These are phyloP conservation scores for cattle (Bos taurus) DNA, from an alignment of 2,113 vertebrate genomes.

Conservation along the genomic window DNA sequence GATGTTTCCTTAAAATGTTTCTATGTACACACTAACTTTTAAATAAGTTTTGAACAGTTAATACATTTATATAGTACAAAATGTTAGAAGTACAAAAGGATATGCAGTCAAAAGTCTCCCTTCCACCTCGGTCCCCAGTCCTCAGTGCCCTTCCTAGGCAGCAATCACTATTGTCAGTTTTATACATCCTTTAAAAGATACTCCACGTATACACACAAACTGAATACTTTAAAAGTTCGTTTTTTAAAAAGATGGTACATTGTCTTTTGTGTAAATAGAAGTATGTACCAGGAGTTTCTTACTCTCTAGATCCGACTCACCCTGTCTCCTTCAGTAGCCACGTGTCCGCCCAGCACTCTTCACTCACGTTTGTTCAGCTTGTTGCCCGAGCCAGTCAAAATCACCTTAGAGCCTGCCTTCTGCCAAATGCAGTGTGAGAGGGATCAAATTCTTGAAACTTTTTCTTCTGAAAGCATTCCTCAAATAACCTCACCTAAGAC, in stretches of 20 bases:
- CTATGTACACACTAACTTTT: background rate
- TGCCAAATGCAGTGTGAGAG: conserved; percentile 58
- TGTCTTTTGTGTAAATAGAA: background rate
- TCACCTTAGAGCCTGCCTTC: conserved; percentile 65
- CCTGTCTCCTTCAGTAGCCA: conserved; percentile 57
- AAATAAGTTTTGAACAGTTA: background rate
- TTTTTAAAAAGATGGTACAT: background rate
- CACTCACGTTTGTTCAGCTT: conserved; percentile 60
- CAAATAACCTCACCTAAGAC: conserved; percentile 62
- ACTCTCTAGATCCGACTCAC: conserved; percentile 12
- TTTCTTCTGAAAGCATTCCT: conserved; percentile 49
- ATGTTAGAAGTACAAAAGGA: background rate
- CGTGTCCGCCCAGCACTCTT: conserved; percentile 56
- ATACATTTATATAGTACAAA: background rate
- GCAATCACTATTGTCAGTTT: background rate
- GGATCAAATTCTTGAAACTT: conserved; percentile 67
- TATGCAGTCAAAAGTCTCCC: background rate
- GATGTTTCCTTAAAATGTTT: background rate
- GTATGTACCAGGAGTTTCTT: too few species aligned
- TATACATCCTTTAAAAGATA: background rate
- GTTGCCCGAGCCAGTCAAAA: conserved; percentile 57
- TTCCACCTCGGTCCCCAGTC: background rate
- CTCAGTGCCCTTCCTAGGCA: background rate
- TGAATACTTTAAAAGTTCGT: background rate
- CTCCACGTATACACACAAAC: background rate